These are phyloP conservation scores for Desmophyllum pertusum DNA, from an alignment of 92 coral and sea anemone genomes.

Conservation along the genomic window DNA sequence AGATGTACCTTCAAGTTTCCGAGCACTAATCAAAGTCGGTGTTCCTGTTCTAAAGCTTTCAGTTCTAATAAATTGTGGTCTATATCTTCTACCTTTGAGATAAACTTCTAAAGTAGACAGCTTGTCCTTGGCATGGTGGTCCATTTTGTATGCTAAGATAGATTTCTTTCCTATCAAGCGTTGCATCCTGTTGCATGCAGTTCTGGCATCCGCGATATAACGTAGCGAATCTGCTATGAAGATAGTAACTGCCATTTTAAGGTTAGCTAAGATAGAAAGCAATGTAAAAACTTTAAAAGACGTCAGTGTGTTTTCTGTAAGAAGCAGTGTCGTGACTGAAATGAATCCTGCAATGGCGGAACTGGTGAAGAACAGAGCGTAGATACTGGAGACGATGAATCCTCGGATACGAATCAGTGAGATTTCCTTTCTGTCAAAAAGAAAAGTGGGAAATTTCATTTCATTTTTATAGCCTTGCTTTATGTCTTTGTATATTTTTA, in stretches of 20 bases:
- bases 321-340: conserved; percentile 25
- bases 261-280: conserved; percentile 8
- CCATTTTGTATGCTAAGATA: background rate
- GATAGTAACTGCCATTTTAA: conserved; percentile 17
- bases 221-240: conserved; percentile 4
- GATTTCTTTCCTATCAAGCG: conserved; percentile 21
- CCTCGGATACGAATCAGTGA: conserved; percentile 31
- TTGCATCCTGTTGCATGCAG: conserved; percentile 22
- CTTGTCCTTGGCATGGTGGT: background rate
- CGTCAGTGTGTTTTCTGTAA: conserved; percentile 3
- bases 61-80: background rate
- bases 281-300: conserved; percentile 31
- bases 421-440: conserved; percentile 37
- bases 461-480: no score
- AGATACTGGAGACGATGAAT: conserved; percentile 1
- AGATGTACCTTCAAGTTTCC: background rate
- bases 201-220: conserved; percentile 14
- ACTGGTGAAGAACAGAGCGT: conserved; percentile 15
- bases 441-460: no score
- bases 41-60: conserved; percentile 7
- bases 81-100: conserved; percentile 15
- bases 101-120: background rate
- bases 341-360: conserved; percentile 11
- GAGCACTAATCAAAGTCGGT: background rate
- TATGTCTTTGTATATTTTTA: no score